A percentile compares a stretch with the other conserved stretches of the same genome.
phyloP scores from a whole-genome alignment of 1,140 invertebrate species.

The Frieseomelitta varia region DNA sequence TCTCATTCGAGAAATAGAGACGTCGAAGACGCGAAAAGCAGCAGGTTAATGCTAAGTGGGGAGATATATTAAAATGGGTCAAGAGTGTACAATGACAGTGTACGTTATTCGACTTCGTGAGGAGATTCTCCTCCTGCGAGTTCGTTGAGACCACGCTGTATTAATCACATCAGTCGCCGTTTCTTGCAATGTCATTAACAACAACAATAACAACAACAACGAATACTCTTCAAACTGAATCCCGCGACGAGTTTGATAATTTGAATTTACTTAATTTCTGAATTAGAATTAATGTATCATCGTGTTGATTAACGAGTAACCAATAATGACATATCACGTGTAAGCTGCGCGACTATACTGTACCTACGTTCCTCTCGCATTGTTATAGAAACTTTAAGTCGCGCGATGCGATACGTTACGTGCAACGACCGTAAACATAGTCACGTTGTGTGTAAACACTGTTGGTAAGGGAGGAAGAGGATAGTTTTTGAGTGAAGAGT shows the following conservation, averaged over 20 bases:
- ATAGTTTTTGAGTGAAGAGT: background rate
- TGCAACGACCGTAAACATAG: conserved; percentile 6
- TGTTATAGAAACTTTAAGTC: background rate
- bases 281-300: background rate
- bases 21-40: conserved; percentile 46
- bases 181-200: background rate
- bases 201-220: background rate
- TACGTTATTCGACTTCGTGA: conserved; percentile 44
- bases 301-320: background rate
- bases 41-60: conserved; percentile 61
- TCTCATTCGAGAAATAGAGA: conserved; percentile 50
- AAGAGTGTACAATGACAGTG: conserved; percentile 61
- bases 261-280: too few relatives aligned
- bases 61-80: conserved; percentile 61
- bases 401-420: conserved; percentile 6
- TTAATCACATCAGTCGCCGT: background rate
- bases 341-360: background rate
- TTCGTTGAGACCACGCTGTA: background rate
- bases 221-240: background rate
- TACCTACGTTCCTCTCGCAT: background rate
- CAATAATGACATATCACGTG: background rate
- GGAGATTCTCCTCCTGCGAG: conserved; percentile 29
- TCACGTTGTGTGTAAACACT: background rate
- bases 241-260: too few relatives aligned
- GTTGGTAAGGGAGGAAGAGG: background rate